A percentile compares a stretch with the other conserved stretches of the same genome.
These are phyloP conservation scores for Acanthosepion pharaonis DNA, from an alignment of 2,888 invertebrate genomes.

Conservation along the genomic window DNA sequence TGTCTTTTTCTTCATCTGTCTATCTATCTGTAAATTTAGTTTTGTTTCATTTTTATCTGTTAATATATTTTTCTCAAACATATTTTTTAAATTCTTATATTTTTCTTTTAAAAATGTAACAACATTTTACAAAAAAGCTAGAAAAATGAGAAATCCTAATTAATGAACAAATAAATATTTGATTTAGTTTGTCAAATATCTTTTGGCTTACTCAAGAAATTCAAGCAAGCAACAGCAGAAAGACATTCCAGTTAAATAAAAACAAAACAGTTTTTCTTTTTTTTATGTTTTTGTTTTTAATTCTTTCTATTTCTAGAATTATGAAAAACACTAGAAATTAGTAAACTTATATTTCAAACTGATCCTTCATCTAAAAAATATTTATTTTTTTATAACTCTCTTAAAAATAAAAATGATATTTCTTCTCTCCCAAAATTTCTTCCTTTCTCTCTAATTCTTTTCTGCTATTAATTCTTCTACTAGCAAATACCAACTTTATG, in stretches of 20 bases:
- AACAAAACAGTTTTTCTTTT: neutral
- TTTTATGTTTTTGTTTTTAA: neutral
- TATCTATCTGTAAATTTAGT: neutral
- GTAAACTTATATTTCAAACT: neutral
- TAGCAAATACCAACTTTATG: neutral
- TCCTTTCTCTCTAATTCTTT: neutral
- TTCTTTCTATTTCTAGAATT: neutral
- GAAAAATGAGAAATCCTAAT: neutral
- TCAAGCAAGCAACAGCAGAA: slow-evolving; percentile 6
- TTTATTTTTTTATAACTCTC: neutral
- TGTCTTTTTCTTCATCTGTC: slow-evolving; percentile 33
- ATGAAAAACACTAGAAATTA: neutral
- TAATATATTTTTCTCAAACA: neutral
- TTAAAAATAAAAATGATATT: neutral
- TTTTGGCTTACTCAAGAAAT: neutral
- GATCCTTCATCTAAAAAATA: neutral
- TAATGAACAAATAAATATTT: neutral
- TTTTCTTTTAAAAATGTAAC: neutral
- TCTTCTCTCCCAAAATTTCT: slow-evolving; percentile 13
- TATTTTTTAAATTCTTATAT: neutral
- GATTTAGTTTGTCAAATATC: neutral
- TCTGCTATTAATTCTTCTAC: neutral
- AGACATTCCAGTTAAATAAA: neutral
- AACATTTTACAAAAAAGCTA: neutral
- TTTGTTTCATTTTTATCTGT: neutral